phyloP scores from a whole-genome alignment of 2,797 vertebrate genomes.

The Carduelis carduelis region DNA sequence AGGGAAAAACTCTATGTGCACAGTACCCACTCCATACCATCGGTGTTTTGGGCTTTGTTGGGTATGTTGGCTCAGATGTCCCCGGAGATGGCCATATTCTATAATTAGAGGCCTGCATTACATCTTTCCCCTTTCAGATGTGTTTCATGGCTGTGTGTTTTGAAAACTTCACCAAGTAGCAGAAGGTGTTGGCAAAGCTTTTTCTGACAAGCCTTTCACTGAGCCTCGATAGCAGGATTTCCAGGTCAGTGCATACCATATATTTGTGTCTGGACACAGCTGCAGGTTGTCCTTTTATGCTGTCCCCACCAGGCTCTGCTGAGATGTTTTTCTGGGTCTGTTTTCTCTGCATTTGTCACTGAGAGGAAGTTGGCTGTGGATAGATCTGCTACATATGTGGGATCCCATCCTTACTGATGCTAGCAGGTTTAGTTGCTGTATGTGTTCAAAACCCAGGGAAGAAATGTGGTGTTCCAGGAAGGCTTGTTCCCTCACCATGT shows the following conservation, averaged over 20 bases:
- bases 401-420: not conserved
- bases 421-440: not conserved
- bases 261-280: not conserved
- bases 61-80: not conserved
- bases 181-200: not conserved
- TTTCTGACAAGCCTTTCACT: not conserved
- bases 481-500: accelerated
- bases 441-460: not conserved
- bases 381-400: not conserved
- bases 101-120: not conserved
- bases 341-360: not conserved
- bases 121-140: not conserved
- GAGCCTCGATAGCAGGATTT: not conserved
- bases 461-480: not conserved
- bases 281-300: not conserved
- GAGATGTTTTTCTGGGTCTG: not conserved
- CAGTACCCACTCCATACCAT: not conserved
- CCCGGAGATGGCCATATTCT: not conserved
- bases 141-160: not conserved
- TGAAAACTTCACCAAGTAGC: not conserved
- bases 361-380: not conserved
- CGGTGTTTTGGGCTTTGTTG: not conserved
- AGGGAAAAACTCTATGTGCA: not conserved
- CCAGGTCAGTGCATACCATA: not conserved
- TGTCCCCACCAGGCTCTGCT: not conserved